Evolutionary conservation across 2,888 invertebrate species (phyloP), one percentile per base, ranked within the genome.

Genomic region (Xestia ashworthii): DNA sequence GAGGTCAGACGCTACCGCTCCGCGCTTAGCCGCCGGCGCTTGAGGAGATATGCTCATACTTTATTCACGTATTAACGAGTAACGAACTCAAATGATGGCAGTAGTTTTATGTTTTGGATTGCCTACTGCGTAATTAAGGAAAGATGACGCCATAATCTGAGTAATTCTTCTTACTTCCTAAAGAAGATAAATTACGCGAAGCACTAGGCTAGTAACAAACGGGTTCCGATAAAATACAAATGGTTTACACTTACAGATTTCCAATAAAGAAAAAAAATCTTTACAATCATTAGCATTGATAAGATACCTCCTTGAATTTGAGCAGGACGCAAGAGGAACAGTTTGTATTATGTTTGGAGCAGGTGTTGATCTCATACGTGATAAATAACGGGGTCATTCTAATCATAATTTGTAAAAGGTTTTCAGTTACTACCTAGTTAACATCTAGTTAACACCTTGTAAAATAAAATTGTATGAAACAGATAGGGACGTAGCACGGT

Each of bases 51-150:
- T 50, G 22, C 25, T 71, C 38, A 48, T 72, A n/a, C 11, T 73
- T 72, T 72, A 67, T 72, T 72, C 60, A 72, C 25, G 48, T 65
- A 32, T 14, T 32, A n/a, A 14, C 8, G 62, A 75, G 76, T 16
- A 62, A 22, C 8, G 12, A 5, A 62, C 62, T 46, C 14, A 14
- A 44, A 44, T 46, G 22, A 41, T 50, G 19, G 48, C 19, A 9
- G 48, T 67, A 19, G 38, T 38, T 64, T 25, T 14, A n/a, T 46
- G 46, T 53, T 76, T 58, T 8, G 44, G 6, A 16, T 19, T 48
- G 3, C 9, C 16, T 74, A 9, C 14, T 46, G 19, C 8, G 2
- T 44, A 14, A 41, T 41, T 41, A 41, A 41, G 41, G 41, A 6
- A 11, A 44, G 44, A 44, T 44, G 9, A 44, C 44, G 11, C 44